Evolutionary conservation across 2,888 invertebrate genomes (phyloP).

Genomic region (Pachydiplax longipennis): DNA sequence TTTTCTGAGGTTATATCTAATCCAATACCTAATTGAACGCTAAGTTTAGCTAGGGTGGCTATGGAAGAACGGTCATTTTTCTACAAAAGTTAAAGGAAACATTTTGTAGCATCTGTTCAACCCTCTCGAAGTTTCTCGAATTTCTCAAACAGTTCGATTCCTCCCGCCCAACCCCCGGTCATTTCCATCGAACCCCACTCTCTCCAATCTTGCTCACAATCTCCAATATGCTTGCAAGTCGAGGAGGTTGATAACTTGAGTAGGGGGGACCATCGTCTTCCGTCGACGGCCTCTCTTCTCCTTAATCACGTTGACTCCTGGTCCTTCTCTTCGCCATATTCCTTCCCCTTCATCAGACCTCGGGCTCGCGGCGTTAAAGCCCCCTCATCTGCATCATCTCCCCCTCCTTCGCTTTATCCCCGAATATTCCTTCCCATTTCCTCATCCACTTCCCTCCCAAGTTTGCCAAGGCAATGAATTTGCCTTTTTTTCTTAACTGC

Average conservation of each 20-base stretch:
- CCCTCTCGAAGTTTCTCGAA: not conserved
- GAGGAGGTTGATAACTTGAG: slow-evolving; percentile 35
- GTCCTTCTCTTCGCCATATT: slow-evolving; percentile 4
- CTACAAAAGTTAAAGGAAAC: too few relatives aligned
- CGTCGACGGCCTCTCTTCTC: not conserved
- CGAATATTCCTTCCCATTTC: slow-evolving; percentile 9
- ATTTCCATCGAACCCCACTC: not conserved
- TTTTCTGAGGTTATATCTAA: too few relatives aligned
- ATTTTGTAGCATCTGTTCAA: not conserved
- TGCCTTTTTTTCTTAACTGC: slow-evolving; percentile 33
- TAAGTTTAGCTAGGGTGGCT: too few relatives aligned
- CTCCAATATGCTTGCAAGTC: slow-evolving; percentile 35
- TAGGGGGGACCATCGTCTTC: not conserved
- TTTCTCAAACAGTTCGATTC: not conserved
- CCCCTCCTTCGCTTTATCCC: not conserved
- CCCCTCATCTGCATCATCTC: slow-evolving; percentile 41
- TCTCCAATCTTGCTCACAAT: slow-evolving; percentile 34
- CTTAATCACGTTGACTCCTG: slow-evolving; percentile 45
- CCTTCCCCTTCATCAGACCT: slow-evolving; percentile 42
- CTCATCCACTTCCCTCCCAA: slow-evolving; percentile 32
- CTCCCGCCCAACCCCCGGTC: not conserved
- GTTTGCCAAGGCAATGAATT: slow-evolving; percentile 38
- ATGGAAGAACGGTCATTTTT: too few relatives aligned
- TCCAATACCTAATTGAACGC: too few relatives aligned
- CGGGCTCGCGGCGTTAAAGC: slow-evolving; percentile 32